Base-by-base conservation (phyloP, 2,113 vertebrate species). In the Bettongia penicillata region DNA sequence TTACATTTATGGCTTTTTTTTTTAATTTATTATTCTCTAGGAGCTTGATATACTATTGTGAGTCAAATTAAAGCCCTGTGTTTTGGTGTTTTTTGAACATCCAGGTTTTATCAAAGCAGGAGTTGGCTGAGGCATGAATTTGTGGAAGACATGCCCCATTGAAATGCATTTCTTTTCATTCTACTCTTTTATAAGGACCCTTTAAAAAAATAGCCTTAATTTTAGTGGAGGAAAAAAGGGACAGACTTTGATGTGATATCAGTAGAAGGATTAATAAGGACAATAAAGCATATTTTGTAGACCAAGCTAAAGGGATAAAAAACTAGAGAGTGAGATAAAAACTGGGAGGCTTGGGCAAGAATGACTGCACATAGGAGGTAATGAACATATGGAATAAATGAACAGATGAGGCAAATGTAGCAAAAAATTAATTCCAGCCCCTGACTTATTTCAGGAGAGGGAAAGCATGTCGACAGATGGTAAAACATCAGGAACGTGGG, bases 361-460 rank as follows among this genome's bases (percentile, higher is more conserved):
- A 26, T 0, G 51, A 19, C 53, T 50, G 91, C 8, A 0, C 68
- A 0, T 0, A 1, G n/a, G 22, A 84, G 92, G 89, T 50, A 48
- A 91, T 3, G 77, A 94, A 25, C 97, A 96, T 52, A 89, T 11
- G 96, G 97, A 50, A 43, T 2, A 48, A 93, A 51, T 25, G 95
- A 89, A 25, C 93, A 92, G 92, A 49, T 49, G 0, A 24, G 55
- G 92, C 93, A 94, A 94, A 93, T 84, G 94, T 43, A 94, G 97
- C 97, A 96, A 91, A 57, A 96, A 92, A 90, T 94, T 92, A 77
- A 97, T 53, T 90, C 96, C 50, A 93, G 91, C 94, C 92, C 94
- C 93, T 91, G 97, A 94, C 96, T 96, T 93, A 93, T 91, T 96
- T 92, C 92, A 12, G 12, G 52, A 95, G 91, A 93, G 89, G 90